phyloP scores from a whole-genome alignment of 2,113 vertebrate species.

The Apteryx owenii region DNA sequence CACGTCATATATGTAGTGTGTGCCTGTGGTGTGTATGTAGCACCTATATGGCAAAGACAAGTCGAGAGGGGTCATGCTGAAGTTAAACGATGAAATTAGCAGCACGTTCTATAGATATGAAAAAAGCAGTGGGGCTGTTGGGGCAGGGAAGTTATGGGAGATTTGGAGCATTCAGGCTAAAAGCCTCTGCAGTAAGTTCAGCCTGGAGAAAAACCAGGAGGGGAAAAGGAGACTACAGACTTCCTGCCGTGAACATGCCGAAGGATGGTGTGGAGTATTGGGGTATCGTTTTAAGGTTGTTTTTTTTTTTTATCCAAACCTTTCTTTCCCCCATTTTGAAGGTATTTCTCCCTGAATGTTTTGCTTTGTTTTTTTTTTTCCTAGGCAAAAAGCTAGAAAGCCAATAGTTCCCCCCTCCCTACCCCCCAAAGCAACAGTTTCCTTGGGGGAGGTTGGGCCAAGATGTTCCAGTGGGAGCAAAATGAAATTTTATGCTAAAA shows the following conservation, averaged over 20 bases:
- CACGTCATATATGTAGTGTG: rapidly evolving
- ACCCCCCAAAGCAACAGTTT: rapidly evolving
- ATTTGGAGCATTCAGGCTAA: not conserved
- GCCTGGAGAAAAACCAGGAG: not conserved
- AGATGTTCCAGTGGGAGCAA: not conserved
- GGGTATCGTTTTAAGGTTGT: not conserved
- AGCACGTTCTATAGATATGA: rapidly evolving
- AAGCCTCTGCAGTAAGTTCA: rapidly evolving
- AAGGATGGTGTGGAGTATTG: not conserved
- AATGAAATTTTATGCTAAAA: not conserved
- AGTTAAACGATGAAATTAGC: not conserved
- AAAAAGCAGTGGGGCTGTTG: not conserved
- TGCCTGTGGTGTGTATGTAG: not conserved
- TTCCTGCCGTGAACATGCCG: not conserved
- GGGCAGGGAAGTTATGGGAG: not conserved
- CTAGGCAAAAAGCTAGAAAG: not conserved
- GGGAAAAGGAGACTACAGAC: not conserved
- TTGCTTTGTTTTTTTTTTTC: not conserved
- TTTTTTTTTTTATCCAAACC: not conserved
- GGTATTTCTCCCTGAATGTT: not conserved
- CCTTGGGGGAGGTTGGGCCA: not conserved
- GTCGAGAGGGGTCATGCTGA: not conserved
- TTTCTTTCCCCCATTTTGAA: not conserved
- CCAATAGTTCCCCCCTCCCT: not conserved
- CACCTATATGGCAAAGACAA: not conserved